Base-by-base conservation (phyloP, 2,888 invertebrate species). In the Gastrophysa polygoni region DNA sequence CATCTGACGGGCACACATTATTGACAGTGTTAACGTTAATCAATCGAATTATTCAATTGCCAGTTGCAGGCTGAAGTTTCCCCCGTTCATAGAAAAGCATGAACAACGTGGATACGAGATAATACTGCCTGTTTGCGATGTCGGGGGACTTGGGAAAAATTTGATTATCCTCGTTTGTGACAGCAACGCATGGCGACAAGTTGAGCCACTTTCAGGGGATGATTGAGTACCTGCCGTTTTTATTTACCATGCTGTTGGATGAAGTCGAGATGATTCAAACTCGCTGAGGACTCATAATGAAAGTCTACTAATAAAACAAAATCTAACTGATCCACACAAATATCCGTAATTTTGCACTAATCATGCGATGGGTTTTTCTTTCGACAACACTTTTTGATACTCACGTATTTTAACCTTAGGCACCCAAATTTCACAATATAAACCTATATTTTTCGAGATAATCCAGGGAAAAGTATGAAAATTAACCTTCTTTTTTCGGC, bases 21-120 rank as follows among this genome's bases (percentile, higher is more conserved):
- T 16, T 54, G 54, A 54, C 54, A 14, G 43, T 17, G 54, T 54
- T 44, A 54, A 54, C 24, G 54, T 14, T 44, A 38, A 54, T 54
- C 54, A 54, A 54, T 54, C 54, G 54, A 54, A 54, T 54, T 43
- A 54, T 43, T 54, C 54, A 43, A 54, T 54, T 44, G 54, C 43
- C 44, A 43, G 43, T 43, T 14, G 54, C 54, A 43, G 11, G 11
- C 32, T 14, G 54, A 10, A 54, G 11, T 54, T 54, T 54, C 44
- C 44, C 54, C 44, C 14, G 5, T 16, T 54, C 21, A 21, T n/a
- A 38, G 52, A 52, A 52, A 52, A 38, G 52, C 38, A 43, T 43
- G n/a, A 52, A 52, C 43, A 52, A 38, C 8, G 38, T 38, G 14
- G 38, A 38, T 4, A 4, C 38, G 38, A 38, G 38, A 38, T 38